Conservation (phyloP, 2,888 invertebrate species). For the Conus canariensis region DNA sequence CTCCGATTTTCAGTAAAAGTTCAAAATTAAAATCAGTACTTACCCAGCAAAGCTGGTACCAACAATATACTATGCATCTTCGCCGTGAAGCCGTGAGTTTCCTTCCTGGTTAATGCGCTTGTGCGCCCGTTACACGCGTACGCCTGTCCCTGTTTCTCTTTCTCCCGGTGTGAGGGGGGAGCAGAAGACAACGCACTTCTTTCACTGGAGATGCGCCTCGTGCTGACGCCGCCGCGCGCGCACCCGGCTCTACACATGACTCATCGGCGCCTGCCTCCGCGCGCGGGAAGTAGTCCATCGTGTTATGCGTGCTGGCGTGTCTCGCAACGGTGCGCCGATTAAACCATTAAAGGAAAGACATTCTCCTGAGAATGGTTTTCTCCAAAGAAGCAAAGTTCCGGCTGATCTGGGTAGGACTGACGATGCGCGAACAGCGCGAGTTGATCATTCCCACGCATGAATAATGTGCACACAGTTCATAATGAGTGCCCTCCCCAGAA, state of each 20-base stretch:
- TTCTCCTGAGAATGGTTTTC: background rate
- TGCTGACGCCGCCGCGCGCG: background rate
- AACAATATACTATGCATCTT: background rate
- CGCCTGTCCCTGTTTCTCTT: background rate
- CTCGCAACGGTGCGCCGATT: background rate
- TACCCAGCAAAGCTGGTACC: background rate
- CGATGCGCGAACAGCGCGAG: no score
- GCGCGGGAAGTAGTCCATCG: background rate
- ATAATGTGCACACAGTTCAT: no score
- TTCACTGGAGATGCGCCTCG: background rate
- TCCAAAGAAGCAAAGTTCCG: background rate
- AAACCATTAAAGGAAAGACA: background rate
- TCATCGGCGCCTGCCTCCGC: background rate
- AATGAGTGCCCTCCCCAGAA: no score
- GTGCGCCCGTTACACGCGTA: background rate
- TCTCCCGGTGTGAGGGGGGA: background rate
- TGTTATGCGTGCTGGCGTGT: background rate
- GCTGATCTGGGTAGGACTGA: background rate
- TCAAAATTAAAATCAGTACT: background rate
- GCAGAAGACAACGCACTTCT: slow-evolving; percentile 6
- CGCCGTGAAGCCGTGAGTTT: background rate
- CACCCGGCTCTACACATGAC: background rate
- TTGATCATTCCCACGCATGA: no score
- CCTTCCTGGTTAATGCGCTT: background rate
- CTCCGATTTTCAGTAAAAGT: background rate